Evolutionary conservation across 2,113 vertebrate genomes (phyloP), one percentile per base, ranked within the genome.

Genomic region (Oceanodroma tethys): DNA sequence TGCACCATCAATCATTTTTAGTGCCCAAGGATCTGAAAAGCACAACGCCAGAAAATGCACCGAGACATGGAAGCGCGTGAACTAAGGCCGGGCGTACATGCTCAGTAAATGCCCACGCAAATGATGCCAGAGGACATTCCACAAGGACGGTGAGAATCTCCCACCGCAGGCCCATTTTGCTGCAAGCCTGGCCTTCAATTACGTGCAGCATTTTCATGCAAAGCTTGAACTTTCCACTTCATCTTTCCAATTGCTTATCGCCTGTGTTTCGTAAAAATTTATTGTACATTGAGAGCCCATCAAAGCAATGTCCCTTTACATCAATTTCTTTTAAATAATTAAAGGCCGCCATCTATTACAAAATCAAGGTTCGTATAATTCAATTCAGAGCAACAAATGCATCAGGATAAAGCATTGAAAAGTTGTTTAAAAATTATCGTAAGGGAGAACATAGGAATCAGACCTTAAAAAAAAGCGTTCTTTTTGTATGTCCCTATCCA

Each of bases 291-390:
- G 78, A 80, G 47, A 91, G 59, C 38, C 55, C 67, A 81, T 92
- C 58, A 95, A 91, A 84, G 81, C 81, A 62, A 84, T 48, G 66
- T 71, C 74, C 74, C 71, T 78, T 90, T 63, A 78, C 58, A 90
- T 86, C 75, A 59, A 25, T 73, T 93, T 85, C 78, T 88, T 73
- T 60, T 58, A 55, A 95, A 94, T 85, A 94, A 94, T 94, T 91
- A 91, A 94, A 96, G 78, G 74, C n/a, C 88, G 42, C 29, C 71
- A 94, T 90, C 78, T 94, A 88, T 62, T 86, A 73, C 7, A 52
- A 62, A 84, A 90, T 45, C 86, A 52, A 81, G 59, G 75, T 36
- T 68, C 15, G 0, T 30, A 36, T 50, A 85, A 95, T n/a, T 73
- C 34, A 80, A 48, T 78, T 82, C 85, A 81, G 73, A 94, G 87